A percentile compares a stretch with the other conserved stretches of the same genome.
phyloP scores from a whole-genome alignment of 2,797 vertebrate genomes.

The Microtus obscurus region DNA sequence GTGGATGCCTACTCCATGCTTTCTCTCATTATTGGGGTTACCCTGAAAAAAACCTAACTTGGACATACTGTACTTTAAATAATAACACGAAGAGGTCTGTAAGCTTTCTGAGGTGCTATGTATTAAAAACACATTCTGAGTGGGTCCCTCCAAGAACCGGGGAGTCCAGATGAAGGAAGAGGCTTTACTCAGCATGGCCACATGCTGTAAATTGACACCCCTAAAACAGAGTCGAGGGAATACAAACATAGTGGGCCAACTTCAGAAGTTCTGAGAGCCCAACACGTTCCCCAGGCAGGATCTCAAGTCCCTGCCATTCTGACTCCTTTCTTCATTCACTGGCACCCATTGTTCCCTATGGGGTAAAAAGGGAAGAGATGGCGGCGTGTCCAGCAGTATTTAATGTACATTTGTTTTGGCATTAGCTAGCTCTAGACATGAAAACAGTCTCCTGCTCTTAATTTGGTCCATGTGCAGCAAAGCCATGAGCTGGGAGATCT shows the following conservation, averaged over 20 bases:
- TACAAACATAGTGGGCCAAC: not conserved
- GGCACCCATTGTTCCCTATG: conserved; percentile 10
- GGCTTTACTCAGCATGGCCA: not conserved
- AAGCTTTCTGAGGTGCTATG: conserved; percentile 23
- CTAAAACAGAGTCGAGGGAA: not conserved
- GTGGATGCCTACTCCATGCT: rapidly evolving
- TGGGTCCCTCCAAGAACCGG: conserved; percentile 47
- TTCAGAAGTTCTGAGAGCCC: not conserved
- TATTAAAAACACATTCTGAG: conserved; percentile 53
- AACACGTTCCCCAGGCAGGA: not conserved
- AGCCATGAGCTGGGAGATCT: conserved; percentile 15
- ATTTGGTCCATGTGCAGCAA: conserved; percentile 80
- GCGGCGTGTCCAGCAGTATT: not conserved
- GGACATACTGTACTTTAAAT: not conserved
- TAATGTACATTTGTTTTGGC: conserved; percentile 79
- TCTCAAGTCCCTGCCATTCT: not conserved
- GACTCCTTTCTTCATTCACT: conserved; percentile 8
- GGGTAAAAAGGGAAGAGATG: conserved; percentile 56
- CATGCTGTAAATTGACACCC: not conserved
- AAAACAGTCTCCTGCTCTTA: conserved; percentile 80
- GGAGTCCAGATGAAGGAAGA: conserved; percentile 30
- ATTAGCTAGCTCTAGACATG: conserved; percentile 72
- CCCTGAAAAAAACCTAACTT: not conserved
- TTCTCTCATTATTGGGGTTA: not conserved
- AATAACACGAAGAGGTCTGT: not conserved